These are phyloP conservation scores for Acrocephalus kingi DNA, from an alignment of 2,113 vertebrate genomes.

Conservation along the genomic window DNA sequence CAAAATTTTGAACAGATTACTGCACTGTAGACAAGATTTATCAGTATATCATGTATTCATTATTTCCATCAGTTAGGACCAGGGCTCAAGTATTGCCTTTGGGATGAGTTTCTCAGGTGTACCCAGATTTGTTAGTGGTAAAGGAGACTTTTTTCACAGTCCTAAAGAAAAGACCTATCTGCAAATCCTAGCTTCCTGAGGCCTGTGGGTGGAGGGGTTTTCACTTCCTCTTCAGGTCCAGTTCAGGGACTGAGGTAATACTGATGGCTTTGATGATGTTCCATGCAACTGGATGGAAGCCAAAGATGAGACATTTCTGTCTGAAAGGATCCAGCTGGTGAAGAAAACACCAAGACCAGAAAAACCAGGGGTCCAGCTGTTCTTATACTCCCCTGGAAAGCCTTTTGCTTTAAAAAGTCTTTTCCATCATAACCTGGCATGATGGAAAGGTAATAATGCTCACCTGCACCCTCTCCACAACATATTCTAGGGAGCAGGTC, in stretches of 20 bases:
- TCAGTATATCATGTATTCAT: neutral
- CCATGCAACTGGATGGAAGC: neutral
- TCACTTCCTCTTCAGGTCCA: neutral
- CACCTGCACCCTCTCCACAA: neutral
- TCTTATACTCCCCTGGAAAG: neutral
- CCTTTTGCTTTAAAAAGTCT: neutral
- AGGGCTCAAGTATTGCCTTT: neutral
- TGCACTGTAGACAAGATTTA: neutral
- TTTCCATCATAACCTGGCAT: neutral
- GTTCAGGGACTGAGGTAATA: neutral
- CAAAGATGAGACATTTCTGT: neutral
- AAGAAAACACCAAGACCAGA: neutral
- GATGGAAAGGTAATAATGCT: neutral
- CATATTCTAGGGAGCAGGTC: fast-evolving
- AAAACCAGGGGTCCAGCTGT: neutral
- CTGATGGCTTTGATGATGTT: neutral
- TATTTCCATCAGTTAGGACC: neutral
- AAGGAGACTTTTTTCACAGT: neutral
- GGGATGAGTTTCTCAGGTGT: neutral
- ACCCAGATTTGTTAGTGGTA: neutral
- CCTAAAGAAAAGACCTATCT: neutral
- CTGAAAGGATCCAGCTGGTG: neutral
- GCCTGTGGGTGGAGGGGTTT: neutral
- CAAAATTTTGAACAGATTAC: neutral
- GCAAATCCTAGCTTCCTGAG: neutral